Percentiles rank a stretch among this genome's conserved stretches.
phyloP scores from a whole-genome alignment of 2,113 vertebrate species.

The Misgurnus mizolepis region DNA sequence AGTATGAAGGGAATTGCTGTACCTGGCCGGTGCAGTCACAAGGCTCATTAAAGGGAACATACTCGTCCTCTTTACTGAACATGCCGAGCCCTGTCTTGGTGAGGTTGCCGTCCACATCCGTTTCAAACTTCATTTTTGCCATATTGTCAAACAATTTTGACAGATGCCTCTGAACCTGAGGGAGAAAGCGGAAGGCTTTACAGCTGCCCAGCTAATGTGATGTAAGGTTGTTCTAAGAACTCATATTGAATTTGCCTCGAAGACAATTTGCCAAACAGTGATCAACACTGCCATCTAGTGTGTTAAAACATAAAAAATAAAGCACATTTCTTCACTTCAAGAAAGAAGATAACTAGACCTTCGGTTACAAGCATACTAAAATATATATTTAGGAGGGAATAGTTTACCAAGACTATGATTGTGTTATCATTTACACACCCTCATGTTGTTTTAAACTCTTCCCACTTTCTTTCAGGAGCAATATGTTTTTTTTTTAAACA shows the following conservation, averaged over 20 bases:
- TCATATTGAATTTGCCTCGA: neutral
- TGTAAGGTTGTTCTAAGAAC: slow-evolving; percentile 2
- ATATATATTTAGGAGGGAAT: no score
- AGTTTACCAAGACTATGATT: neutral
- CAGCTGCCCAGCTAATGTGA: slow-evolving; percentile 17
- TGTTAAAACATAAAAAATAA: neutral
- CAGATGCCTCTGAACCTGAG: slow-evolving; percentile 89
- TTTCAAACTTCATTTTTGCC: slow-evolving; percentile 84
- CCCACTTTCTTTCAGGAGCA: no score
- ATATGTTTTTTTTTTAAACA: no score
- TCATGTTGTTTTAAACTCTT: no score
- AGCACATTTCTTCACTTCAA: neutral
- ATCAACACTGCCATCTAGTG: slow-evolving; percentile 63
- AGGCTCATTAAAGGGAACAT: slow-evolving; percentile 82
- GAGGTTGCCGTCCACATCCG: slow-evolving; percentile 71
- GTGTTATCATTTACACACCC: no score
- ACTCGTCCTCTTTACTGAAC: slow-evolving; percentile 95
- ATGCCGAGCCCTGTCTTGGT: slow-evolving; percentile 84
- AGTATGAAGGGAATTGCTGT: slow-evolving; percentile 1
- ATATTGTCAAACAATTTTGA: slow-evolving; percentile 95
- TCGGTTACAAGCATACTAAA: neutral
- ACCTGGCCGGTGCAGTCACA: slow-evolving; percentile 95
- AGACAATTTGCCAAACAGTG: slow-evolving; percentile 36
- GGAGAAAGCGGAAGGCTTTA: slow-evolving; percentile 16
- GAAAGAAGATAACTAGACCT: neutral